phyloP scores from a whole-genome alignment of 2,797 vertebrate species.

The Synanceia verrucosa region DNA sequence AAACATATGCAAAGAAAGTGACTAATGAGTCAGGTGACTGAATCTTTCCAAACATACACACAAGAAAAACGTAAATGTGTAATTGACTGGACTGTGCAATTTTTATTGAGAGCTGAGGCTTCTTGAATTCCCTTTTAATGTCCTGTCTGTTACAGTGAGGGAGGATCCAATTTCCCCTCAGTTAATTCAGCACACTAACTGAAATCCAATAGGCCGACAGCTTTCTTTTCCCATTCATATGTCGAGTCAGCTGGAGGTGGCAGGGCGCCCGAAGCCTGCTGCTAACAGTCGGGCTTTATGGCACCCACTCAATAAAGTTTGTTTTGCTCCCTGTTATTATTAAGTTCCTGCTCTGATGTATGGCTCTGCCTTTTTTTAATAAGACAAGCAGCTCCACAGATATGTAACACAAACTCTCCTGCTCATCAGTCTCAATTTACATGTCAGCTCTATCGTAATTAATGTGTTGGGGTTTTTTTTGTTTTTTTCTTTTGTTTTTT shows the following conservation, averaged over 20 bases:
- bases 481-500: no score
- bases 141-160: conserved; percentile 48
- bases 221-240: conserved; percentile 61
- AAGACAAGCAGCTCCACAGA: conserved; percentile 23
- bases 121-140: conserved; percentile 71
- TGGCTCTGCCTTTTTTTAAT: neutral
- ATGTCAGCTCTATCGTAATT: conserved; percentile 64
- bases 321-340: conserved; percentile 55
- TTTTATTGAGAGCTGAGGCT: conserved; percentile 42
- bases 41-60: conserved; percentile 18
- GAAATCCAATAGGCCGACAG: conserved; percentile 67
- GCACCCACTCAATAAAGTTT: conserved; percentile 60
- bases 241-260: conserved; percentile 53
- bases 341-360: conserved; percentile 39
- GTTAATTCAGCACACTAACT: conserved; percentile 66
- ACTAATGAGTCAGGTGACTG: conserved; percentile 2
- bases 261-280: conserved; percentile 28
- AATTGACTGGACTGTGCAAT: conserved; percentile 57
- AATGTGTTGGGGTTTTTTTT: no score
- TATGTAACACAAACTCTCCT: conserved; percentile 23
- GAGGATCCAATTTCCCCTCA: conserved; percentile 63
- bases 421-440: conserved; percentile 67
- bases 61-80: conserved; percentile 22
- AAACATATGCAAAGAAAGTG: neutral
- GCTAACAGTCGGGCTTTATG: conserved; percentile 44